phyloP scores from a whole-genome alignment of 2,113 vertebrate genomes.

The Entelurus aequoreus region DNA sequence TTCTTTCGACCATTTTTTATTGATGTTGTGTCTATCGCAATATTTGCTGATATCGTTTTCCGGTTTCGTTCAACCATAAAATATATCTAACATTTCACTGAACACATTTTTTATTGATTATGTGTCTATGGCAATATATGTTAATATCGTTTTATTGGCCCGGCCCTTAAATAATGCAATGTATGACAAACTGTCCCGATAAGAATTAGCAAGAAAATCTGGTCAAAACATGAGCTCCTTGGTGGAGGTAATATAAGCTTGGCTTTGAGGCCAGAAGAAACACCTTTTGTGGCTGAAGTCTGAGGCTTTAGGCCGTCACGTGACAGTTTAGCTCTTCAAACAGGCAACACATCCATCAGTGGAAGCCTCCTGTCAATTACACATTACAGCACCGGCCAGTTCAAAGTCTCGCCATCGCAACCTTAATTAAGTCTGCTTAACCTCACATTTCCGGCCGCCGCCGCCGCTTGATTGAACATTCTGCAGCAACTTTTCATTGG shows the following conservation, averaged over 20 bases:
- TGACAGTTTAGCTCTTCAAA: constrained; percentile 50
- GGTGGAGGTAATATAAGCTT: not conserved
- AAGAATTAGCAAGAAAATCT: not conserved
- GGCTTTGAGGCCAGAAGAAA: not conserved
- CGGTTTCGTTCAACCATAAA: too few species aligned
- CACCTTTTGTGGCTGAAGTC: constrained; percentile 18
- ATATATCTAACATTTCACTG: too few species aligned
- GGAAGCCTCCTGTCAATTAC: constrained; percentile 62
- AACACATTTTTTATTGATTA: too few species aligned
- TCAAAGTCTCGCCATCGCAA: constrained; percentile 71
- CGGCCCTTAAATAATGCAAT: too few species aligned
- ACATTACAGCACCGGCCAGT: constrained; percentile 68
- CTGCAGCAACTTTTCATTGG: constrained; percentile 67
- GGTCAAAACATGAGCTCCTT: not conserved
- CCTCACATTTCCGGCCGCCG: constrained; percentile 58
- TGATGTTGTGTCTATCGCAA: too few species aligned
- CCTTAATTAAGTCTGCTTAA: constrained; percentile 74
- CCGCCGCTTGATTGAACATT: constrained; percentile 71
- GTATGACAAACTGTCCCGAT: too few species aligned
- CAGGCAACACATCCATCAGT: constrained; percentile 64
- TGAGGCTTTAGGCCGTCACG: constrained; percentile 27
- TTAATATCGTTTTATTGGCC: too few species aligned
- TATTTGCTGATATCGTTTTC: too few species aligned
- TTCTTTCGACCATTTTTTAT: too few species aligned
- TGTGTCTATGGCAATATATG: too few species aligned